phyloP scores from a whole-genome alignment of 2,888 invertebrate species.

The Thumatha senex region DNA sequence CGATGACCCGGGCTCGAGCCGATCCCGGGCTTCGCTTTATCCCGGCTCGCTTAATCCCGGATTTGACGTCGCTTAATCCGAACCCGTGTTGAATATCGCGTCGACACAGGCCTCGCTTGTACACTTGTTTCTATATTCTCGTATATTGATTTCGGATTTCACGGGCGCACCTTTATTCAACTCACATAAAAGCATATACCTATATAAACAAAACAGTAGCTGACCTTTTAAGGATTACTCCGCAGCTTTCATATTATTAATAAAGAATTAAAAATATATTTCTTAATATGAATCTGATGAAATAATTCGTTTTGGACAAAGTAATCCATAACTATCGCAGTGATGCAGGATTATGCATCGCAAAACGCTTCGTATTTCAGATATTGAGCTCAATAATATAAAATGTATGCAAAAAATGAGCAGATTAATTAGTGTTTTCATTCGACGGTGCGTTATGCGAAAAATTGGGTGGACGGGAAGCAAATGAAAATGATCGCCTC shows the following conservation, averaged over 20 bases:
- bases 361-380: constrained; percentile 67
- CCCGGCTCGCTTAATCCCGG: constrained; percentile 80
- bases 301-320: constrained; percentile 71
- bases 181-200: constrained; percentile 46
- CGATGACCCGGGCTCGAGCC: constrained; percentile 75
- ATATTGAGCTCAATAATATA: constrained; percentile 78
- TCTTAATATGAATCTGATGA: constrained; percentile 57
- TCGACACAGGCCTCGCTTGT: constrained; percentile 77
- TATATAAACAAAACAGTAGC: constrained; percentile 53
- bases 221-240: constrained; percentile 54
- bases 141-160: constrained; percentile 74
- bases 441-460: constrained; percentile 80
- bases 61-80: constrained; percentile 86
- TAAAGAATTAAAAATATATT: constrained; percentile 50
- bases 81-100: constrained; percentile 87
- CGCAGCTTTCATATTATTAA: constrained; percentile 38
- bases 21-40: constrained; percentile 75
- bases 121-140: constrained; percentile 60
- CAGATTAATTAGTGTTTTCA: constrained; percentile 82
- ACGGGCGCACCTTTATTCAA: constrained; percentile 52
- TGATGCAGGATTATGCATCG: constrained; percentile 70
- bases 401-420: constrained; percentile 82
- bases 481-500: constrained; percentile 77
- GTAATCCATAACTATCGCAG: constrained; percentile 74
- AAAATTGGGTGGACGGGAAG: constrained; percentile 74